Conservation (phyloP, 2,797 vertebrate species). For the Crax fasciolata region DNA sequence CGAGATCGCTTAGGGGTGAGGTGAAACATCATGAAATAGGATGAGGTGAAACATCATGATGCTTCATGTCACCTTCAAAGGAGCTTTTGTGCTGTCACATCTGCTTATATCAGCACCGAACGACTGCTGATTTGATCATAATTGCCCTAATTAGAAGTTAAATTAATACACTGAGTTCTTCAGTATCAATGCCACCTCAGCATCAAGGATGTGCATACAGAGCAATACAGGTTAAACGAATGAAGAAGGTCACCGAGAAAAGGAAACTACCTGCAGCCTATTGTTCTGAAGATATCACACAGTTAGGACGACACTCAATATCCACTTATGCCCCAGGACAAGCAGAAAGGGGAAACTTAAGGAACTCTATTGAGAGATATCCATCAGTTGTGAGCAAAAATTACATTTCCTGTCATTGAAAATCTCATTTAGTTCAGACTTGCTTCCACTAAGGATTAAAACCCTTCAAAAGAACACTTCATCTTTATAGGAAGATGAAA, state of each 20-base stretch:
- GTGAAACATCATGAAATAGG: background rate
- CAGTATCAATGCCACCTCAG: constrained; percentile 42
- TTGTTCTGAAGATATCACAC: constrained; percentile 6
- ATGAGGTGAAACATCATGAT: constrained; percentile 35
- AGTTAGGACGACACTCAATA: constrained; percentile 49
- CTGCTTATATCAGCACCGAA: constrained; percentile 68
- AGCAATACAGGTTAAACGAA: background rate
- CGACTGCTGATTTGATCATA: constrained; percentile 71
- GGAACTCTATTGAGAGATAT: constrained; percentile 63
- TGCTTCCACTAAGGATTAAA: constrained; percentile 66
- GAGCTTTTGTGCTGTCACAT: constrained; percentile 65
- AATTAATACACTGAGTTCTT: constrained; percentile 69
- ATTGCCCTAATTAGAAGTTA: constrained; percentile 69
- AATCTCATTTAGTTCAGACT: constrained; percentile 67
- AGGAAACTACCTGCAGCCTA: background rate
- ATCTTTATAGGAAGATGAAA: constrained; percentile 56
- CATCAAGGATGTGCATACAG: background rate
- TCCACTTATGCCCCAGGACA: constrained; percentile 49
- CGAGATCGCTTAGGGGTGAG: background rate
- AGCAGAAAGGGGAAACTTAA: constrained; percentile 45
- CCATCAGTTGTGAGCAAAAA: constrained; percentile 67
- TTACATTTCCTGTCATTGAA: constrained; percentile 64
- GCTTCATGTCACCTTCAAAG: constrained; percentile 64
- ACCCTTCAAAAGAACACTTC: constrained; percentile 53
- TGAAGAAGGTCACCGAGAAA: constrained; percentile 51